Conservation (phyloP, 2,888 invertebrate species). For the Meiosimyza platycephala region DNA sequence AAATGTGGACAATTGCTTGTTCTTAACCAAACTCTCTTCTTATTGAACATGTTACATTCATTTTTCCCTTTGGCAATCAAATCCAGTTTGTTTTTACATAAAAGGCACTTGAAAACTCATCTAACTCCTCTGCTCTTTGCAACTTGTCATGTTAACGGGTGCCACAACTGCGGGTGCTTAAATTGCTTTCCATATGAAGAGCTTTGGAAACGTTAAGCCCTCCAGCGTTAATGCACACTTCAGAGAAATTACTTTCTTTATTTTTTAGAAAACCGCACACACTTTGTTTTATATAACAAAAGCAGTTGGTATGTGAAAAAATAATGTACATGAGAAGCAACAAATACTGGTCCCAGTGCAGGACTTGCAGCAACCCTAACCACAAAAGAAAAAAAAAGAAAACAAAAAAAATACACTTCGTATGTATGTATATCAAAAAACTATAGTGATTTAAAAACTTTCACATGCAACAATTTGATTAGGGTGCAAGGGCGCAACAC, state of each 20-base stretch:
- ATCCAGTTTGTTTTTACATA: too few relatives aligned
- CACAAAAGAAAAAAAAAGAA: too few relatives aligned
- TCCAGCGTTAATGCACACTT: conserved; percentile 9
- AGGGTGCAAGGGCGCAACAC: neutral
- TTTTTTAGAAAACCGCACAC: conserved; percentile 14
- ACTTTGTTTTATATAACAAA: conserved; percentile 1
- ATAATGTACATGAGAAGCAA: neutral
- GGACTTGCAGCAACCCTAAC: neutral
- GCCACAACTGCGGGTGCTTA: neutral
- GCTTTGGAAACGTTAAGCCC: conserved; percentile 2
- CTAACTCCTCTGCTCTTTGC: too few relatives aligned
- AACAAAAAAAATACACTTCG: too few relatives aligned
- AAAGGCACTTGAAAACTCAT: too few relatives aligned
- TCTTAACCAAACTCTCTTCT: too few relatives aligned
- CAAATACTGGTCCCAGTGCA: neutral
- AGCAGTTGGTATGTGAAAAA: too few relatives aligned
- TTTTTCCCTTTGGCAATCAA: too few relatives aligned
- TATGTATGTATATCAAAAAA: neutral
- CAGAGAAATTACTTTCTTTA: conserved; percentile 11
- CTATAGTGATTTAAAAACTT: conserved; percentile 1
- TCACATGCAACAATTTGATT: conserved; percentile 6
- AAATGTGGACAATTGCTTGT: too few relatives aligned
- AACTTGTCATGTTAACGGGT: neutral
- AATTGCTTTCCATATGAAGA: conserved; percentile 11
- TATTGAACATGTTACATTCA: too few relatives aligned